A percentile compares a stretch with the other conserved stretches of the same genome.
Conservation (phyloP, 2,888 invertebrate genomes). For the Chromoteleia sp. region DNA sequence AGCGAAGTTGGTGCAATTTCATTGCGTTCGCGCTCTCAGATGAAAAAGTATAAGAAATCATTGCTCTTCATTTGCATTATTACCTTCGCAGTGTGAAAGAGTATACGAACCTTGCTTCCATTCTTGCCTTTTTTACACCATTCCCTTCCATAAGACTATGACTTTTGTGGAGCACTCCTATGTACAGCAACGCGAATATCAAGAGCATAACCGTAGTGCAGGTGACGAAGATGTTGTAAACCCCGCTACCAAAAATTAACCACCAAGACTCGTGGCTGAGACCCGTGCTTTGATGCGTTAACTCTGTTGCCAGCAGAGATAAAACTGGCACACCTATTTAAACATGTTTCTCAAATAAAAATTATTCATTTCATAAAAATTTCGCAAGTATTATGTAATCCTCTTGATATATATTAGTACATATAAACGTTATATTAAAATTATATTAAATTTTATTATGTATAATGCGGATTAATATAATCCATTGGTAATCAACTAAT, state of each 20-base stretch:
- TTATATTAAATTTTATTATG: too few relatives aligned
- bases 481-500: too few relatives aligned
- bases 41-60: constrained; percentile 32
- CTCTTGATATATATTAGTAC: too few relatives aligned
- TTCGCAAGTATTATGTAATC: too few relatives aligned
- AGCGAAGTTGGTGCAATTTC: constrained; percentile 20
- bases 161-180: constrained; percentile 87
- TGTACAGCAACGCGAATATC: constrained; percentile 89
- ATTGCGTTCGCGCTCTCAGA: neutral
- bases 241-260: constrained; percentile 86
- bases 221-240: constrained; percentile 89
- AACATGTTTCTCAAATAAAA: constrained; percentile 13
- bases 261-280: constrained; percentile 88
- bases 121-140: constrained; percentile 81
- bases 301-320: constrained; percentile 88
- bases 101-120: constrained; percentile 80
- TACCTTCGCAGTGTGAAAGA: constrained; percentile 14
- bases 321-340: constrained; percentile 88
- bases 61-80: constrained; percentile 39
- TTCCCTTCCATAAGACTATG: constrained; percentile 79
- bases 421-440: too few relatives aligned
- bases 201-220: constrained; percentile 89
- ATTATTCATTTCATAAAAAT: neutral
- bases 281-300: constrained; percentile 88
- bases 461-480: too few relatives aligned